These are phyloP conservation scores for Gnathonemus longibarbis DNA, from an alignment of 2,113 vertebrate genomes.

Conservation along the genomic window DNA sequence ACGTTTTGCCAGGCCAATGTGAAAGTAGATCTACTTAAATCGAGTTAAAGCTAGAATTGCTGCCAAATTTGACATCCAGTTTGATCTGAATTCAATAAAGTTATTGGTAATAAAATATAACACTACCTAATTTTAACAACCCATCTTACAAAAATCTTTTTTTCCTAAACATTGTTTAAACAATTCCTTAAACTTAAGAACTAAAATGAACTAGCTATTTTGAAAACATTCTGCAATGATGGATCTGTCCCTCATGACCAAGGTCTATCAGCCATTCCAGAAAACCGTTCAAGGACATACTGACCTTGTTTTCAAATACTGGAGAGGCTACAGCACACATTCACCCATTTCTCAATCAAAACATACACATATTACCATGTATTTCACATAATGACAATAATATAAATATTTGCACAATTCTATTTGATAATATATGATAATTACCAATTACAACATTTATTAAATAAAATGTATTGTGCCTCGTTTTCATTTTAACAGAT, in stretches of 20 bases:
- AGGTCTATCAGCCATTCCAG: background rate
- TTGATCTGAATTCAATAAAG: background rate
- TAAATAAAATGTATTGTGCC: background rate
- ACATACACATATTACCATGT: background rate
- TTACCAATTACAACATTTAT: background rate
- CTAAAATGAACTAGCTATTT: background rate
- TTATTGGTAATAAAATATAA: background rate
- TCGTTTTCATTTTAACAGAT: background rate
- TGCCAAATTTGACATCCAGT: background rate
- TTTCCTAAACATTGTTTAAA: background rate
- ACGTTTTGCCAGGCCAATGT: background rate
- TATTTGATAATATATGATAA: background rate
- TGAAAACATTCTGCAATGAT: background rate
- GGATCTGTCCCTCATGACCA: conserved; percentile 5
- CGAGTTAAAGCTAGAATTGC: background rate
- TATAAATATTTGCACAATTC: background rate
- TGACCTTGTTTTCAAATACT: background rate
- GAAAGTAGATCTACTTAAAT: background rate
- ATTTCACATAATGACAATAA: background rate
- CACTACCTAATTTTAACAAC: background rate
- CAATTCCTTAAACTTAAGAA: background rate
- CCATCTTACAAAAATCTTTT: background rate
- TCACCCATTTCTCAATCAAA: background rate
- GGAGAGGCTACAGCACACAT: background rate
- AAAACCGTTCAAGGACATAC: background rate